A percentile compares a stretch with the other conserved stretches of the same genome.
phyloP scores from a whole-genome alignment of 2,113 vertebrate species.

The Australoheros scitulus region DNA sequence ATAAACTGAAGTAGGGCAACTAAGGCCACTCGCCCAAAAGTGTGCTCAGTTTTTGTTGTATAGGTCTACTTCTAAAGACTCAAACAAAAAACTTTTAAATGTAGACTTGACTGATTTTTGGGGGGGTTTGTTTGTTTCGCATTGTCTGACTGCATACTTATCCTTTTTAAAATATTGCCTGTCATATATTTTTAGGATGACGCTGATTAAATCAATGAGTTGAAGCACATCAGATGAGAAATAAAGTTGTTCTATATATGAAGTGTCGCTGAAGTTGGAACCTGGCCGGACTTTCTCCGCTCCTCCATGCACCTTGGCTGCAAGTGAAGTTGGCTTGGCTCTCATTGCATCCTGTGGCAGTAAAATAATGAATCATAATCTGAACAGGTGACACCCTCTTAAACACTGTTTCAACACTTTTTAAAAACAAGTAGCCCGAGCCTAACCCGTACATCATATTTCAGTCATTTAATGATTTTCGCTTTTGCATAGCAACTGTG shows the following conservation, averaged over 20 bases:
- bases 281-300: too few relatives aligned
- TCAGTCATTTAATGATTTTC: not conserved
- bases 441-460: not conserved
- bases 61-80: too few relatives aligned
- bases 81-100: too few relatives aligned
- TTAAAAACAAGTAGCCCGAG: not conserved
- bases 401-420: not conserved
- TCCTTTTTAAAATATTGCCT: not conserved
- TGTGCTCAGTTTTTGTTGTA: too few relatives aligned
- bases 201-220: not conserved
- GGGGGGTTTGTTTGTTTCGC: too few relatives aligned
- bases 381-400: not conserved
- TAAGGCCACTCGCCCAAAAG: too few relatives aligned
- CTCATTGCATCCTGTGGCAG: not conserved
- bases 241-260: not conserved
- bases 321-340: not conserved
- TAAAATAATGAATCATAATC: not conserved
- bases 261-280: not conserved
- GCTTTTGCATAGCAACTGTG: constrained; percentile 38
- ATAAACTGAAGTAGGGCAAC: too few relatives aligned
- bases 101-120: too few relatives aligned
- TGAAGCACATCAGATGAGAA: not conserved
- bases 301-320: rapidly evolving
- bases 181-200: not conserved
- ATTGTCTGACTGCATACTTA: rapidly evolving